Base-by-base conservation (phyloP, 2,888 invertebrate species). In the Hirtodrosophila trivittata region DNA sequence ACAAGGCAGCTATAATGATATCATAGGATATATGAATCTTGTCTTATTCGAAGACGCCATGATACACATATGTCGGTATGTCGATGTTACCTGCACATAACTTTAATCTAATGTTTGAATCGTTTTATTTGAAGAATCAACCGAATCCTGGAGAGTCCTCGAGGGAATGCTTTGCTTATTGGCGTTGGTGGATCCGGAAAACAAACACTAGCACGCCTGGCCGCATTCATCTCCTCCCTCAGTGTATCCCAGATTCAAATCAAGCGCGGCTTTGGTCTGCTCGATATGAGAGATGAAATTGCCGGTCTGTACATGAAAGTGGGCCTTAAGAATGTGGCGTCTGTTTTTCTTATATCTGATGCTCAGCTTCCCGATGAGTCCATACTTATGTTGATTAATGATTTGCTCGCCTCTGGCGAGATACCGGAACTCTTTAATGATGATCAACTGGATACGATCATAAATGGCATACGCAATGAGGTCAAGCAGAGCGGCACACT, bases 141-240 rank as follows among this genome's bases (percentile, higher is more conserved):
- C 91, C 94, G 98, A 49, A 98, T 98, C 67, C 92, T 98, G 86
- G 98, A 98, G 90, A 94, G 95, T 13, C 97, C 98, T 0, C 93
- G 97, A 71, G 98, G 98, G 9, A 98, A 98, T 89, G 98, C 97
- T 0, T 91, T 98, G 18, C 91, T 98, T 9, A 95, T 98, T n/a
- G 98, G 98, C 9, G 98, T 98, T 0, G 98, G 98, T 14, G 98
- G 98, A 30, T 97, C 97, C 50, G 98, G 98, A 37, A 98, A 98
- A 89, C 98, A 98, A 91, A 97, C 97, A 1, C 91, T 98, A 46
- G 95, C 97, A 0, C 92, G 97, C 26, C 92, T 98, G 13, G 95
- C 98, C 0, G 95, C 98, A 0, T 98, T 95, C 88, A 97, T 98
- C 62, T 96, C 97, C 6, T 94, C 95, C 1, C 92, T 98, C 33